A percentile compares a stretch with the other conserved stretches of the same genome.
Conservation (phyloP, 2,113 vertebrate species). For the Tamias sibiricus region DNA sequence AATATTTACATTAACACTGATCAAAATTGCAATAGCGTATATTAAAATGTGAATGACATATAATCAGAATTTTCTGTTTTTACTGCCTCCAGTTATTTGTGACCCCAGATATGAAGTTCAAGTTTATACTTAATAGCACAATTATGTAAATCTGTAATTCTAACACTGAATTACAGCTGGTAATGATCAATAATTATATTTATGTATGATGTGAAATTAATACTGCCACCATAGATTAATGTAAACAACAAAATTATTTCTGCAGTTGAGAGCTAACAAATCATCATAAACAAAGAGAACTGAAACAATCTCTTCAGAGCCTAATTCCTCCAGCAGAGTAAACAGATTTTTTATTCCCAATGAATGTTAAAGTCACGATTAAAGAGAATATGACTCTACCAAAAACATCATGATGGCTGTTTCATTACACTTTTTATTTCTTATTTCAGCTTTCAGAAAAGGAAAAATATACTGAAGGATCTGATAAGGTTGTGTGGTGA, state of each 20-base stretch:
- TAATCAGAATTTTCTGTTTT: constrained; percentile 89
- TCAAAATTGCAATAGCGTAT: constrained; percentile 87
- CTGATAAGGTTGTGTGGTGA: not conserved
- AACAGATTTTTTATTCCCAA: constrained; percentile 86
- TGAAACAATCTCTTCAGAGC: constrained; percentile 86
- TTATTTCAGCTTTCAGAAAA: constrained; percentile 57
- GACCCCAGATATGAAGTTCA: constrained; percentile 90
- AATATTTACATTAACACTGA: constrained; percentile 90
- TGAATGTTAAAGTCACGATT: constrained; percentile 82
- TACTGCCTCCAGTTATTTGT: constrained; percentile 90
- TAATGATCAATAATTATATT: constrained; percentile 93
- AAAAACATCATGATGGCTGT: constrained; percentile 70
- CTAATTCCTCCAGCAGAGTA: constrained; percentile 83
- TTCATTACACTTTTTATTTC: constrained; percentile 41
- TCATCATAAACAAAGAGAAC: constrained; percentile 87
- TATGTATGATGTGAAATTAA: constrained; percentile 90
- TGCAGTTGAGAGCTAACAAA: constrained; percentile 88
- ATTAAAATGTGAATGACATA: constrained; percentile 91
- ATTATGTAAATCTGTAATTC: constrained; percentile 91
- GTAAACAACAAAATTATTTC: constrained; percentile 90
- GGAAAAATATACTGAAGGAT: constrained; percentile 39
- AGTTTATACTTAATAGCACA: constrained; percentile 91
- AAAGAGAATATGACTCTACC: constrained; percentile 77
- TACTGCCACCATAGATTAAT: constrained; percentile 89
- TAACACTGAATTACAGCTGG: constrained; percentile 90